phyloP scores from a whole-genome alignment of 2,797 vertebrate genomes.

The Bovichtus variegatus region DNA sequence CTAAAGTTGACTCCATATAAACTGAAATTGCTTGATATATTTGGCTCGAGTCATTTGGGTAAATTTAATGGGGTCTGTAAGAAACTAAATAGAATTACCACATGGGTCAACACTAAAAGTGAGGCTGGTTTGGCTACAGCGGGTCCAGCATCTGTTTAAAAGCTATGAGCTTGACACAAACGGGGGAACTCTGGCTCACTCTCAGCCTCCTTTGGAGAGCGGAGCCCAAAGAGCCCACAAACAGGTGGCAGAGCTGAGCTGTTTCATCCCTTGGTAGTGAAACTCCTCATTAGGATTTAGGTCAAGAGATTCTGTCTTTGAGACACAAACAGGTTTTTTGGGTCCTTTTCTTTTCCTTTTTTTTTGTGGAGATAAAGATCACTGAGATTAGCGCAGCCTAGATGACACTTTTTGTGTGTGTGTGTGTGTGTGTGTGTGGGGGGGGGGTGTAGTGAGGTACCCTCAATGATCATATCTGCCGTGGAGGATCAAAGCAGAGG shows the following conservation, averaged over 20 bases:
- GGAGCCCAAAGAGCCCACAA: slow-evolving; percentile 42
- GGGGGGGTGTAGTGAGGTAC: slow-evolving; percentile 35
- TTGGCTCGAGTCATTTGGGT: slow-evolving; percentile 77
- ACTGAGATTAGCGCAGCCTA: slow-evolving; percentile 75
- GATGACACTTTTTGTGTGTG: too few species aligned
- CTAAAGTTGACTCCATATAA: slow-evolving; percentile 77
- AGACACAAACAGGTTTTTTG: slow-evolving; percentile 53
- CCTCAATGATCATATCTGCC: slow-evolving; percentile 82
- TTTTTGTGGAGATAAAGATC: slow-evolving; percentile 80
- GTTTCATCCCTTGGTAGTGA: slow-evolving; percentile 49
- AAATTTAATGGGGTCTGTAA: slow-evolving; percentile 83
- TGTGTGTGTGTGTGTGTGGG: too few species aligned
- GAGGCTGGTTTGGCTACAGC: slow-evolving; percentile 81
- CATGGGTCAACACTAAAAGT: slow-evolving; percentile 84
- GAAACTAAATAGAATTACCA: slow-evolving; percentile 82
- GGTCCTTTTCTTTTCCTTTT: slow-evolving; percentile 48
- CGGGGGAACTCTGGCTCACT: slow-evolving; percentile 67
- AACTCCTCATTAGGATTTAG: slow-evolving; percentile 71
- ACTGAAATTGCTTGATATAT: slow-evolving; percentile 83
- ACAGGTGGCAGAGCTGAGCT: slow-evolving; percentile 69
- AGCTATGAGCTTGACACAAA: slow-evolving; percentile 71
- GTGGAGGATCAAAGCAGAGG: slow-evolving; percentile 81
- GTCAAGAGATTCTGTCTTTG: slow-evolving; percentile 56
- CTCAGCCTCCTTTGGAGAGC: slow-evolving; percentile 51
- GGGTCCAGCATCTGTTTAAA: slow-evolving; percentile 81